Evolutionary conservation across 2,888 invertebrate species (phyloP), one percentile per base, ranked within the genome.

Genomic region (Melanchra persicariae): DNA sequence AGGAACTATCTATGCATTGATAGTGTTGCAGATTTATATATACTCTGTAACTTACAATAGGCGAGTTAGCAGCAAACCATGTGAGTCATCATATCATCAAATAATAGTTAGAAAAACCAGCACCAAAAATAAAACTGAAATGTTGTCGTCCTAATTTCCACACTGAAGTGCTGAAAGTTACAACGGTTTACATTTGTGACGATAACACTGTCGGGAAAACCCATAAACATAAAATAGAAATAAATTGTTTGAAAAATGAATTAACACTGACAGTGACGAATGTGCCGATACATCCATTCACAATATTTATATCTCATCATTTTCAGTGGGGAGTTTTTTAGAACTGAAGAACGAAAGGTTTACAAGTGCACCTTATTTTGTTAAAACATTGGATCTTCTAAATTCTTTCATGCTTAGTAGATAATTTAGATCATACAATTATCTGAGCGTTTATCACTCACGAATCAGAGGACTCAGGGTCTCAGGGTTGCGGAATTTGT

Each of bases 211-310:
- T 8, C 15, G 67, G 40, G 0, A 60, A 67, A 60, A 54, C 74
- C 30, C n/a, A n/a, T n/a, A n/a, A 0, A 6, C 10, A 7, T 12
- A 45, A 70, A 64, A 45, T 51, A 45, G 15, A 51, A 51, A 45
- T 58, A n/a, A 17, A n/a, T 30, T n/a, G n/a, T 70, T 70, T 55
- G 22, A 5, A 12, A 34, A 45, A n/a, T 7, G 24, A 52, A 67
- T 74, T 47, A 12, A 37, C 66, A 64, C 30, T 61, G 9, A 17
- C 9, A 37, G 26, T 54, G 26, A 30, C 24, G 34, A 26, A 17
- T 22, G 26, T 47, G 37, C 37, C 12, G 9, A 45, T 22, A 43
- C 19, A 40, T 43, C 1, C 24, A 17, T 26, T 43, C 15, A 26
- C 19, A 26, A 22, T 54, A 45, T 52, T 43, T 43, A 22, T 49